Evolutionary conservation across 1,140 invertebrate species (phyloP).

Genomic region (Frieseomelitta varia): DNA sequence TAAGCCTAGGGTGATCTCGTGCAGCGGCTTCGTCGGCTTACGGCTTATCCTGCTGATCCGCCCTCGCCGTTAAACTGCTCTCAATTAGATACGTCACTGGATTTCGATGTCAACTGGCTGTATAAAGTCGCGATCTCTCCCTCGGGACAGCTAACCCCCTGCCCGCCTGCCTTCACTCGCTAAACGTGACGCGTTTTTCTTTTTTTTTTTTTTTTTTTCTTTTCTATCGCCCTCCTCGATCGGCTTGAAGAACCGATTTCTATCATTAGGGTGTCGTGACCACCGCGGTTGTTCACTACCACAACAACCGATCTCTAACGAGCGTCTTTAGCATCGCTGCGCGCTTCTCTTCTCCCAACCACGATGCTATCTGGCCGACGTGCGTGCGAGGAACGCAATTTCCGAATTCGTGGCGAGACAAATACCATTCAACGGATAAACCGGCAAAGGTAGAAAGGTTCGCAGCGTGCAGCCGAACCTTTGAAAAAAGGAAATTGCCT

Average conservation of each 20-base stretch:
- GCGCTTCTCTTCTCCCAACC: not conserved
- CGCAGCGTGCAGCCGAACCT: not conserved
- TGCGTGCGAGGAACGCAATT: not conserved
- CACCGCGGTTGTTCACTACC: not conserved
- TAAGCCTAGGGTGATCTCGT: conserved; percentile 78
- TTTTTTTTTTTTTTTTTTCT: not conserved
- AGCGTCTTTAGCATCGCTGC: not conserved
- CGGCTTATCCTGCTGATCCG: conserved; percentile 71
- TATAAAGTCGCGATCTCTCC: conserved; percentile 44
- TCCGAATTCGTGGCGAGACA: not conserved
- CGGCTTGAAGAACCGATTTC: not conserved
- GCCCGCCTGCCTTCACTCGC: not conserved
- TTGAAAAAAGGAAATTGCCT: conserved; percentile 13
- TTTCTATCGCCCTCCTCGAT: not conserved
- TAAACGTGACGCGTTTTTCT: no score
- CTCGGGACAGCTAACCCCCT: conserved; percentile 26
- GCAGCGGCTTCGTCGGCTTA: conserved; percentile 72
- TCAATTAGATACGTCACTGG: conserved; percentile 81
- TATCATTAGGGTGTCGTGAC: not conserved
- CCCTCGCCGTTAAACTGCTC: conserved; percentile 76
- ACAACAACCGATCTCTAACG: not conserved
- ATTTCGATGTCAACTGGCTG: conserved; percentile 76
- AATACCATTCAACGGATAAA: not conserved
- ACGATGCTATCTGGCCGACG: not conserved
- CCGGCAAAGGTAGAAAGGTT: not conserved